A percentile compares a stretch with the other conserved stretches of the same genome.
These are phyloP conservation scores for Euclidia mi DNA, from an alignment of 2,888 invertebrate species.

Conservation along the genomic window DNA sequence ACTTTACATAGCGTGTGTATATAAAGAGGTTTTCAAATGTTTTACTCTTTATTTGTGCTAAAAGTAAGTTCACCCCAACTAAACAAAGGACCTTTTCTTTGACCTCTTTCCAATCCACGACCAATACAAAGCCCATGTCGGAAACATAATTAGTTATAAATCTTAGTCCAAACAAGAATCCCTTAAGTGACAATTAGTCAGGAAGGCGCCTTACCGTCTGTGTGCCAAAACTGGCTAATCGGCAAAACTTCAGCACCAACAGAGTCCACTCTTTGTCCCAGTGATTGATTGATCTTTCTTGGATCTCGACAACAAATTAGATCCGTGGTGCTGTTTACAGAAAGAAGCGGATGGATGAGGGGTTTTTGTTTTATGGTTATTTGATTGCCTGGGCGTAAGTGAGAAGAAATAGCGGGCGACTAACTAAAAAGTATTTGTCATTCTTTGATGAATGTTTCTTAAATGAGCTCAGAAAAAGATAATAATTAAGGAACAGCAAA, in stretches of 20 bases:
- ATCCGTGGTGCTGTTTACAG: slow-evolving; percentile 37
- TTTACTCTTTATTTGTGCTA: too few relatives aligned
- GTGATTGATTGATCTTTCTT: slow-evolving; percentile 69
- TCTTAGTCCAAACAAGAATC: too few relatives aligned
- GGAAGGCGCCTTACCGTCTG: slow-evolving; percentile 53
- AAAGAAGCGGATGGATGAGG: slow-evolving; percentile 14
- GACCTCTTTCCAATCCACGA: too few relatives aligned
- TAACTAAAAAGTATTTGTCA: background rate
- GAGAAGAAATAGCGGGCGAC: background rate
- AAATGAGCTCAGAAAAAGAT: too few relatives aligned
- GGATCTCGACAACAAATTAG: slow-evolving; percentile 62
- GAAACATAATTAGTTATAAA: too few relatives aligned
- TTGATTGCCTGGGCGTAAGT: background rate
- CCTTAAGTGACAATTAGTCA: slow-evolving; percentile 62
- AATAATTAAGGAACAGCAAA: too few relatives aligned
- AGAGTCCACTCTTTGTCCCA: slow-evolving; percentile 64
- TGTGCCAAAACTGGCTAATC: slow-evolving; percentile 63
- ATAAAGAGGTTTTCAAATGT: too few relatives aligned
- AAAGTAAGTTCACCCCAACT: too few relatives aligned
- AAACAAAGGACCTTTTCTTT: too few relatives aligned
- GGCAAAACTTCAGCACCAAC: slow-evolving; percentile 54
- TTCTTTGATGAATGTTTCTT: too few relatives aligned
- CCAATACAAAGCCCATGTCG: too few relatives aligned
- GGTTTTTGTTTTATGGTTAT: slow-evolving; percentile 10
- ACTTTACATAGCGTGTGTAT: too few relatives aligned